Percentiles rank a stretch among this genome's conserved stretches.
These are phyloP conservation scores for Ardeotis arabs DNA, from an alignment of 2,113 vertebrate species.

Conservation along the genomic window DNA sequence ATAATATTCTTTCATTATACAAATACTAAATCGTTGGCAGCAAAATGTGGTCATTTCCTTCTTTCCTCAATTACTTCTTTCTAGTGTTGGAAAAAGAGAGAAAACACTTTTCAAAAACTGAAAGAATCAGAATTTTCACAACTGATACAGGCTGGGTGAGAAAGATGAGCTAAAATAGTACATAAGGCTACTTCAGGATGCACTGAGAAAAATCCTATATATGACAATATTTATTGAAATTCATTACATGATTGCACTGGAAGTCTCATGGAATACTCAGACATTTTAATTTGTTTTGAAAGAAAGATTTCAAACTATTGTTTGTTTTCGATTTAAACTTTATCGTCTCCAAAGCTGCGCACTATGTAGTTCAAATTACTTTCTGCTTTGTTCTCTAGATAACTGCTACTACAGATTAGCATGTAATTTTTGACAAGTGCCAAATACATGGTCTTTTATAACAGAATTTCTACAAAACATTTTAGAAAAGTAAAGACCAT, in stretches of 20 bases:
- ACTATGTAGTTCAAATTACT: not conserved
- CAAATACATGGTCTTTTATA: not conserved
- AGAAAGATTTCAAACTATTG: not conserved
- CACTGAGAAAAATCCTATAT: not conserved
- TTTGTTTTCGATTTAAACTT: not conserved
- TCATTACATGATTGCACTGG: not conserved
- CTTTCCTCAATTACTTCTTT: not conserved
- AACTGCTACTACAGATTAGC: not conserved
- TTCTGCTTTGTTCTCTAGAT: not conserved
- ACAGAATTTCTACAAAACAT: not conserved
- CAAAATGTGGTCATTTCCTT: not conserved
- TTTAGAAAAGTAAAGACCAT: not conserved
- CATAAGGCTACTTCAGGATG: not conserved
- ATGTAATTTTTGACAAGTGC: not conserved
- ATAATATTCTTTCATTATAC: not conserved
- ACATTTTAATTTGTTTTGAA: not conserved
- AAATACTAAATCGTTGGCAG: not conserved
- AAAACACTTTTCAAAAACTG: not conserved
- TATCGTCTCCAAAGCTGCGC: not conserved
- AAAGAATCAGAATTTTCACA: not conserved
- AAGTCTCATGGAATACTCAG: not conserved
- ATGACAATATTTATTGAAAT: not conserved
- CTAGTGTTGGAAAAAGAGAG: not conserved
- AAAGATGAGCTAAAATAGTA: not conserved
- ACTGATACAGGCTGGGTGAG: not conserved